These are phyloP conservation scores for Gibbula magus DNA, from an alignment of 2,888 invertebrate species.

Conservation along the genomic window DNA sequence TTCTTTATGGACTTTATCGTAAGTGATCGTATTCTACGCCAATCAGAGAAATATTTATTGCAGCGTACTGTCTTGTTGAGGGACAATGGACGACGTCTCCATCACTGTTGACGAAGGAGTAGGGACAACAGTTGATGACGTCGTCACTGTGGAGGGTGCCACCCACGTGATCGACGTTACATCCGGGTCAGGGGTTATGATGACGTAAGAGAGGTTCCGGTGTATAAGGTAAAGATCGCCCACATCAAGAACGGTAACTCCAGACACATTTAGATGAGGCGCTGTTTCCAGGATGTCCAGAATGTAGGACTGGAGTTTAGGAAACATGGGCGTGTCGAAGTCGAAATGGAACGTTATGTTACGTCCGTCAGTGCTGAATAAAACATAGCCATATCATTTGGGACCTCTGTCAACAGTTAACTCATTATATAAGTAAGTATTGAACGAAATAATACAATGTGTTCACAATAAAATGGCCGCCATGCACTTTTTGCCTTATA, in stretches of 20 bases:
- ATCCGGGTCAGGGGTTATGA: conserved; percentile 20
- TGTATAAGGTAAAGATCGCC: conserved; percentile 41
- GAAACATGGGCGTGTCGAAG: conserved; percentile 22
- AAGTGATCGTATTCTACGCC: no score
- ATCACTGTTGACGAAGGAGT: not conserved
- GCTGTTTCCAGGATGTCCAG: not conserved
- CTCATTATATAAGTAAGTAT: no score
- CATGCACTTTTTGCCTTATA: no score
- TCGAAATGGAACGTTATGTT: conserved; percentile 10
- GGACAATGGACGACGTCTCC: not conserved
- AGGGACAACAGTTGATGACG: conserved; percentile 5
- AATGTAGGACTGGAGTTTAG: conserved; percentile 4
- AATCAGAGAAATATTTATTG: no score
- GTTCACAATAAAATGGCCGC: no score
- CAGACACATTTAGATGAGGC: conserved; percentile 20
- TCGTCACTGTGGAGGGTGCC: not conserved
- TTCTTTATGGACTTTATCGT: no score
- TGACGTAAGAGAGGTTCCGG: not conserved
- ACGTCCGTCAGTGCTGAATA: not conserved
- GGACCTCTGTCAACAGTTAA: no score
- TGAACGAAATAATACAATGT: no score
- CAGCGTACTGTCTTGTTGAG: not conserved
- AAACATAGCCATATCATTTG: not conserved
- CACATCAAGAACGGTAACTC: conserved; percentile 26
- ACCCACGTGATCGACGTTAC: not conserved